Base-by-base conservation (phyloP, 2,113 vertebrate genomes). In the Syngnathus typhle region DNA sequence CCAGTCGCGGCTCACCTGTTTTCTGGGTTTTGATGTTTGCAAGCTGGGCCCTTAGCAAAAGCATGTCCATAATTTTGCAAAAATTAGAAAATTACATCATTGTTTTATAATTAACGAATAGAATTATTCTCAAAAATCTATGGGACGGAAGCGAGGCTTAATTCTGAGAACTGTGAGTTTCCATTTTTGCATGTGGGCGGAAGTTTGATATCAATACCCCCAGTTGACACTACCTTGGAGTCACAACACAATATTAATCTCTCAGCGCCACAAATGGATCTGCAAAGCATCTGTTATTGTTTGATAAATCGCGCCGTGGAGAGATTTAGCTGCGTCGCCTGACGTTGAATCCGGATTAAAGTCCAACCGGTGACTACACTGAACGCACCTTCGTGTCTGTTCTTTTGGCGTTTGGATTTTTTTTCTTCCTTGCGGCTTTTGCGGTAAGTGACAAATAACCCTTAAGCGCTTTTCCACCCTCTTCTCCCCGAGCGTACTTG, bases 241-340 rank as follows among this genome's bases (percentile, higher is more conserved):
- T 82, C 80, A 88, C 78, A 81, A 68, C 80, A 71, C 70, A 78
- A 70, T 80, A 80, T 87, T 89, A 71, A 78, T 86, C 80, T 88
- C 79, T 70, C 36, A 60, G 63, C 70, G 83, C 81, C 86, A 84
- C 80, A 88, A 88, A 88, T 76, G 79, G 81, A 84, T 89, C 88
- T 74, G 80, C 65, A 52, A 81, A 80, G 72, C 78, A 77, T 89
- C 82, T 86, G 88, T 84, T 85, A 86, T 91, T 88, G 74, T 84
- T 85, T 78, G 86, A 88, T 88, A 87, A 88, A 69, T 88, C 85
- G 72, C 83, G 70, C 76, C 82, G 72, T 86, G 83, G 88, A 84
- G 89, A 90, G 87, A 84, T 89, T 89, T 90, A 80, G 82, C 76
- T 81, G 78, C 71, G 75, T 77, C 72, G 73, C 64, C 66, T 85